Conservation (phyloP, 2,797 vertebrate genomes). For the Siniperca obscura region DNA sequence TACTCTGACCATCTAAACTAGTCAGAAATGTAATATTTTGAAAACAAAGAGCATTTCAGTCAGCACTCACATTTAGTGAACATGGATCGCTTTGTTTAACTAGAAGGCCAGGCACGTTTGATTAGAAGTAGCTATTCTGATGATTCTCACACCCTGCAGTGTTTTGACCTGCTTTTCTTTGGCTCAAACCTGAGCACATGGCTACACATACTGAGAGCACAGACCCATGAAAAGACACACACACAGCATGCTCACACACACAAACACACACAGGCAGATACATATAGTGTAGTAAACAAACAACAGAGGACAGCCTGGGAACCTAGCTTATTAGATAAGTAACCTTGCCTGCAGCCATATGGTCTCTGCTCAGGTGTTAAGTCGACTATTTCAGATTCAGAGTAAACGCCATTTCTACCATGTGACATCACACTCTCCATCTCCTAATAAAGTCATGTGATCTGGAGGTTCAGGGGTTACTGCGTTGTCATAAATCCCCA, state of each 20-base stretch:
- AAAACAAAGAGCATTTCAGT: conserved; percentile 39
- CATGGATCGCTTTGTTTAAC: conserved; percentile 50
- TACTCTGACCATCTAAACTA: conserved; percentile 6
- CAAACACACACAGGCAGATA: conserved; percentile 18
- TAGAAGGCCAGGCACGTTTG: conserved; percentile 59
- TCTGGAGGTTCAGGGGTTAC: conserved; percentile 39
- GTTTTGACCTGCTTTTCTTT: conserved; percentile 78
- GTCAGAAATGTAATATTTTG: conserved; percentile 26
- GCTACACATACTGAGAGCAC: conserved; percentile 57
- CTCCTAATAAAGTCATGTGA: conserved; percentile 49
- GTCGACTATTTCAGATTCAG: conserved; percentile 10
- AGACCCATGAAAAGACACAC: conserved; percentile 48
- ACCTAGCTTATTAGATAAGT: conserved; percentile 54
- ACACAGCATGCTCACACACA: conserved; percentile 12
- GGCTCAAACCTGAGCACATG: conserved; percentile 64
- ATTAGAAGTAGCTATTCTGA: conserved; percentile 69
- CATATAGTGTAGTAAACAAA: conserved; percentile 56
- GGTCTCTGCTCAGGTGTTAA: conserved; percentile 59
- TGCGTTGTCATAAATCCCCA: conserved; percentile 54
- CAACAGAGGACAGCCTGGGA: conserved; percentile 43
- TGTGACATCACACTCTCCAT: conserved; percentile 46
- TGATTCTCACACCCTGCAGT: conserved; percentile 67
- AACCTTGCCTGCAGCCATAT: conserved; percentile 59
- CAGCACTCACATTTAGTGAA: conserved; percentile 33
- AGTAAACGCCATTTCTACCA: conserved; percentile 45